Conservation (phyloP, 1,140 invertebrate species). For the Scaptomyza pallida region DNA sequence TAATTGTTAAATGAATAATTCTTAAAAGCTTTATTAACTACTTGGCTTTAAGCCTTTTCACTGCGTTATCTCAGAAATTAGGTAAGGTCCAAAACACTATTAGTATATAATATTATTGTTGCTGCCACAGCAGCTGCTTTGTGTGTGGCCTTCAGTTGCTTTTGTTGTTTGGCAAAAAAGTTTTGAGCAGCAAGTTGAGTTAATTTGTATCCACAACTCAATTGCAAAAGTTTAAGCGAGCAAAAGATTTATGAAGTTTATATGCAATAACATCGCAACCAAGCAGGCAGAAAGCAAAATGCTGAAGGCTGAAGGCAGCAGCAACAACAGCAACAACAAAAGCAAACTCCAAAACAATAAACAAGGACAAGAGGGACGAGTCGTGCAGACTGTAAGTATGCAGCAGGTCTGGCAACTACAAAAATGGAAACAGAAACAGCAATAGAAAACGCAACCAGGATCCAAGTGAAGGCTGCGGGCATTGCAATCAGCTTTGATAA, state of each 20-base stretch:
- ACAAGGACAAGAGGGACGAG: constrained; percentile 35
- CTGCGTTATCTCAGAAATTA: background rate
- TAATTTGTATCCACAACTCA: constrained; percentile 81
- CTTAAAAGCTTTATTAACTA: background rate
- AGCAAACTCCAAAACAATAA: constrained; percentile 68
- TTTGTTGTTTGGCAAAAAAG: constrained; percentile 67
- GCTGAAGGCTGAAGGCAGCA: constrained; percentile 6
- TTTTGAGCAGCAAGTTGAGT: constrained; percentile 72
- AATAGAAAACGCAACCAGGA: constrained; percentile 3
- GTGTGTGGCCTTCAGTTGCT: constrained; percentile 27
- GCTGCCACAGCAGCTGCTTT: constrained; percentile 52
- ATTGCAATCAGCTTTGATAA: constrained; percentile 81
- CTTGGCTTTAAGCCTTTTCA: background rate
- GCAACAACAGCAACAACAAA: constrained; percentile 21
- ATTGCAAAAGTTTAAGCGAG: constrained; percentile 80
- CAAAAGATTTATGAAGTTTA: constrained; percentile 82
- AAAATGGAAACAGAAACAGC: constrained; percentile 22
- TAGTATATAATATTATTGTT: constrained; percentile 72
- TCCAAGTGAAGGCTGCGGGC: constrained; percentile 56
- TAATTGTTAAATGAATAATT: too few relatives aligned
- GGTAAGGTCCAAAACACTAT: constrained; percentile 41
- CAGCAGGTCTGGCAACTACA: constrained; percentile 11
- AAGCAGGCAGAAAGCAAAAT: background rate
- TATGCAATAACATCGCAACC: constrained; percentile 72
- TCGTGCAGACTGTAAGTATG: constrained; percentile 43